Evolutionary conservation across 1,140 invertebrate species (phyloP), one percentile per base, ranked within the genome.

Genomic region (Wasmannia auropunctata): DNA sequence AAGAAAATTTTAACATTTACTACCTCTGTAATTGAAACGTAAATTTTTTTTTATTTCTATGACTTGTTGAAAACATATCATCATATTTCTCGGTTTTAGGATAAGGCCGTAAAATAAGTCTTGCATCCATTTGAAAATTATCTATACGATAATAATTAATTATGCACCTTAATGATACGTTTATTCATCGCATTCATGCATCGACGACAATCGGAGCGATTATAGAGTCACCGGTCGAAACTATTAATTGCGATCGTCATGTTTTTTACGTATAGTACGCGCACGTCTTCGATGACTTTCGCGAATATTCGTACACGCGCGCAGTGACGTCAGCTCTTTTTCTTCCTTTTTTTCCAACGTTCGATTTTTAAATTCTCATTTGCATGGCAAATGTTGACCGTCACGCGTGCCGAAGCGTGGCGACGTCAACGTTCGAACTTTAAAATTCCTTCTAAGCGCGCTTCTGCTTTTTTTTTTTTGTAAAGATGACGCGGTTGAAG

Each of bases 371-470:
- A 40, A n/a, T 67, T 40, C 40, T 70, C 31, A 80, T 81, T 86
- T 81, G 5, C 62, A 81, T 81, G 40, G 49, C 51, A 63, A 56
- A 83, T 67, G 40, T 16, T 51, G 22, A 40, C n/a, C n/a, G n/a
- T n/a, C n/a, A n/a, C n/a, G n/a, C 31, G n/a, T 10, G 60, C 58
- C 10, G 19, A 40, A 83, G 3, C 11, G 14, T 14, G 37, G 4
- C 2, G 11, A 49, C 11, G 25, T 25, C 22, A 31, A 62, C 22
- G 34, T 70, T 63, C 7, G 31, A 54, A 85, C 83, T 79, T 85
- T 54, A 46, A 65, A 1, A 79, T 14, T 34, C 22, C 10, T 37
- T 19, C 10, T 2, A 14, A 25, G 14, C 37, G 16, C 19, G 37
- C 14, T 85, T 43, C 16, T 25, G 37, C 31, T 74, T 46, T 80